Evolutionary conservation across 2,113 vertebrate genomes (phyloP), one percentile per base, ranked within the genome.

Genomic region (Corythornis vintsioides): DNA sequence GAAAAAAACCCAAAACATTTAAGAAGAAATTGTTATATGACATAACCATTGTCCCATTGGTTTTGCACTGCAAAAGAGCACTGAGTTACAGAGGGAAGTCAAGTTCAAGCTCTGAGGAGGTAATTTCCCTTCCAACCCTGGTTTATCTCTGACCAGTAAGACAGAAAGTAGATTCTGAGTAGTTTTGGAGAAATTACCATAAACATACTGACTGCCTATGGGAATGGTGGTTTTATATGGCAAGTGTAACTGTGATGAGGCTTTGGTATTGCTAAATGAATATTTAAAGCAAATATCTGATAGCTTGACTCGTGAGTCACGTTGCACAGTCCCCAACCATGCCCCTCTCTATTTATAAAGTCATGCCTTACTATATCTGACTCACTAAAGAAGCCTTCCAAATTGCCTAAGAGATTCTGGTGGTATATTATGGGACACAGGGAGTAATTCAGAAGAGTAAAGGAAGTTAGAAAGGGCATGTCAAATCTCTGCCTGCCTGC

Each of bases 281-380:
- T 89, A 82, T 66, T 96, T 90, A 92, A 86, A 94, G 89, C 88
- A 87, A 95, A 94, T 87, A 92, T 83, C 90, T 52, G 83, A 76
- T 85, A 86, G 88, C 89, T 96, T 86, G 93, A 92, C 88, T 70
- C 61, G 90, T 93, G 96, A 97, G 88, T 97, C 97, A 96, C 56
- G 19, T 89, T 94, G 93, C 96, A 90, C 57, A 82, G 93, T 86
- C 92, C 86, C 93, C 94, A 95, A 0, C 90, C 94, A 94, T 95
- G 93, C 69, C 65, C 85, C 85, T 96, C 89, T 94, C 98, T 98
- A 97, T 98, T 98, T 98, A 97, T 97, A 95, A 94, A 95, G 61
- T 87, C 86, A 81, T 71, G 92, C 96, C 94, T 94, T 96, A 82
- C 96, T 94, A 64, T 91, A 89, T 97, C 97, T 96, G 96, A 90